Conservation (phyloP, 2,888 invertebrate genomes). For the Melinaea menophilus region DNA sequence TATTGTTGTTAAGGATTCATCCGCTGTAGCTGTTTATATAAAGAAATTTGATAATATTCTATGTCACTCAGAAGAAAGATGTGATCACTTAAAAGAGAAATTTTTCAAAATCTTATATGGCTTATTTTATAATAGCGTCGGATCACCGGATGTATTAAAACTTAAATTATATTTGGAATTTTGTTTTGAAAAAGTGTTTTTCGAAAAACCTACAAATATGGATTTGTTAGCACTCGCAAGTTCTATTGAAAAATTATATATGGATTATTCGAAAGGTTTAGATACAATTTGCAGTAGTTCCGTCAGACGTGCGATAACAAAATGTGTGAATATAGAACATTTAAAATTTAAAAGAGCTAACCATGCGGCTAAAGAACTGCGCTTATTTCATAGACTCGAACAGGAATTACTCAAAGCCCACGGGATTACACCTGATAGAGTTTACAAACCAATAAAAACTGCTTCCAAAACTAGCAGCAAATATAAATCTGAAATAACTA, state of each 20-base stretch:
- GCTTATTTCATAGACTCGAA: constrained; percentile 68
- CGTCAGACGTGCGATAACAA: constrained; percentile 71
- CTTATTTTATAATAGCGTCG: constrained; percentile 76
- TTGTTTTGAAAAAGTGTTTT: constrained; percentile 78
- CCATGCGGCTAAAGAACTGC: constrained; percentile 77
- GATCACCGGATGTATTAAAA: constrained; percentile 76
- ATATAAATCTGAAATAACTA: neutral
- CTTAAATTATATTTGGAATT: constrained; percentile 80
- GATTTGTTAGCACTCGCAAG: constrained; percentile 77
- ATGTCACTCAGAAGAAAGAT: constrained; percentile 70
- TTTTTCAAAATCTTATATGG: constrained; percentile 76
- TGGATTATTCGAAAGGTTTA: constrained; percentile 68
- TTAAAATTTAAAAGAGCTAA: constrained; percentile 72
- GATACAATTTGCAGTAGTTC: constrained; percentile 76
- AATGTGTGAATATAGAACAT: constrained; percentile 71
- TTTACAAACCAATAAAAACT: constrained; percentile 17
- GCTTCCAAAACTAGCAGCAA: constrained; percentile 9
- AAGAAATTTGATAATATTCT: constrained; percentile 47
- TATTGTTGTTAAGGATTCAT: constrained; percentile 52
- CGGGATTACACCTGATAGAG: constrained; percentile 41
- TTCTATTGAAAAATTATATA: constrained; percentile 77
- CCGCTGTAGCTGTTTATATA: constrained; percentile 45
- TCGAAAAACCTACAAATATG: constrained; percentile 77
- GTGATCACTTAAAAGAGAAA: constrained; percentile 68
- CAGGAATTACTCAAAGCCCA: constrained; percentile 62